phyloP scores from a whole-genome alignment of 2,797 vertebrate species.

The Trachops cirrhosus region DNA sequence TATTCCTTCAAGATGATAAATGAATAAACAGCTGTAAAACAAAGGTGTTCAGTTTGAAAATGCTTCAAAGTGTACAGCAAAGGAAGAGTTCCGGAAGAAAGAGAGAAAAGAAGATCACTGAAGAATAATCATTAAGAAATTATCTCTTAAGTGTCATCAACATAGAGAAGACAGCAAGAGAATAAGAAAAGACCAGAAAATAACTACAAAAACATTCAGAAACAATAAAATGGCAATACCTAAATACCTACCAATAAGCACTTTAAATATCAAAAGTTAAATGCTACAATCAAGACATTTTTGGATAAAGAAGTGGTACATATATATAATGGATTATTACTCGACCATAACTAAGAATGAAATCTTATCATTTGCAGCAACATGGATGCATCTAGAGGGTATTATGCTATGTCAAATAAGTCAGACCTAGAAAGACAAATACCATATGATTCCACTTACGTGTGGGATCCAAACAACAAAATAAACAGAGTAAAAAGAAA shows the following conservation, averaged over 20 bases:
- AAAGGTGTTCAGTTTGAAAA: neutral
- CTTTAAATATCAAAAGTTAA: neutral
- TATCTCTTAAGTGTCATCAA: neutral
- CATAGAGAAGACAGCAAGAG: neutral
- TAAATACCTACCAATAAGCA: neutral
- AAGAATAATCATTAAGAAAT: constrained; percentile 30
- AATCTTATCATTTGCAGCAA: neutral
- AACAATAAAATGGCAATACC: neutral
- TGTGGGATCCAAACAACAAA: neutral
- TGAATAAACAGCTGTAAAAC: neutral
- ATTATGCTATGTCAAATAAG: neutral
- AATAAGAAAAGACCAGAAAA: neutral
- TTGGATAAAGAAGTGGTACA: neutral
- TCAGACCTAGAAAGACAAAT: neutral
- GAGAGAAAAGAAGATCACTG: neutral
- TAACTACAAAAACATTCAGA: neutral
- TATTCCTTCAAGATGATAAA: neutral
- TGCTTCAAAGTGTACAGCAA: neutral
- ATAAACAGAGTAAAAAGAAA: neutral
- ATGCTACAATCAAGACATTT: neutral
- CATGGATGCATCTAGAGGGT: neutral
- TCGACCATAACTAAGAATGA: neutral
- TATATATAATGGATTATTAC: neutral
- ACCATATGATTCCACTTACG: neutral
- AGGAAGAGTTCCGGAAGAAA: neutral